Evolutionary conservation across 2,888 invertebrate genomes (phyloP).

Genomic region (Tenthredo mesomela): DNA sequence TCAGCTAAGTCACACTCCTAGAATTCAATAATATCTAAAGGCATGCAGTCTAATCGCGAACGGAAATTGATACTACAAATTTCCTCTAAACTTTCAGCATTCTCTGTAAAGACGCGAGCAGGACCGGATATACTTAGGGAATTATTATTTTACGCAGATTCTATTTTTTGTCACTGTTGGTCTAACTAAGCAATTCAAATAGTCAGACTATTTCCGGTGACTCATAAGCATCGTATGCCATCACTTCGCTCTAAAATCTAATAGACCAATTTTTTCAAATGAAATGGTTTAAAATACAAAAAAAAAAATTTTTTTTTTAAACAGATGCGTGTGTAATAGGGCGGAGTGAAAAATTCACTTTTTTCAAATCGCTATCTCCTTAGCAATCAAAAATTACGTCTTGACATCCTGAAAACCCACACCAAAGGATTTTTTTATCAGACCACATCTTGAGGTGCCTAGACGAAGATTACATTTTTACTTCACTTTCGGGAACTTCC

Average conservation of each 20-base stretch:
- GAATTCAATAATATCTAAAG: background rate
- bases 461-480: too few relatives aligned
- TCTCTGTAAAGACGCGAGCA: background rate
- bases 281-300: background rate
- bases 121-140: conserved; percentile 5
- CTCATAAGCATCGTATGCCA: background rate
- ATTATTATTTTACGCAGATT: conserved; percentile 12
- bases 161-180: conserved; percentile 1
- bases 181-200: background rate
- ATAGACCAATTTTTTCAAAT: background rate
- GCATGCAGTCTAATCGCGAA: background rate
- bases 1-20: background rate
- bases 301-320: too few relatives aligned
- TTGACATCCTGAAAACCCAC: too few relatives aligned
- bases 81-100: background rate
- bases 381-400: too few relatives aligned
- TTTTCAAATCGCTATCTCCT: too few relatives aligned
- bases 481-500: too few relatives aligned
- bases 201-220: conserved; percentile 10
- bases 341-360: too few relatives aligned
- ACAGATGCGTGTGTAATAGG: too few relatives aligned
- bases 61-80: conserved; percentile 35
- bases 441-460: too few relatives aligned
- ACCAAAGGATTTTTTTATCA: too few relatives aligned
- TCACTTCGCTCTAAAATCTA: background rate